These are phyloP conservation scores for Chelonus insularis DNA, from an alignment of 1,140 invertebrate species.

Conservation along the genomic window DNA sequence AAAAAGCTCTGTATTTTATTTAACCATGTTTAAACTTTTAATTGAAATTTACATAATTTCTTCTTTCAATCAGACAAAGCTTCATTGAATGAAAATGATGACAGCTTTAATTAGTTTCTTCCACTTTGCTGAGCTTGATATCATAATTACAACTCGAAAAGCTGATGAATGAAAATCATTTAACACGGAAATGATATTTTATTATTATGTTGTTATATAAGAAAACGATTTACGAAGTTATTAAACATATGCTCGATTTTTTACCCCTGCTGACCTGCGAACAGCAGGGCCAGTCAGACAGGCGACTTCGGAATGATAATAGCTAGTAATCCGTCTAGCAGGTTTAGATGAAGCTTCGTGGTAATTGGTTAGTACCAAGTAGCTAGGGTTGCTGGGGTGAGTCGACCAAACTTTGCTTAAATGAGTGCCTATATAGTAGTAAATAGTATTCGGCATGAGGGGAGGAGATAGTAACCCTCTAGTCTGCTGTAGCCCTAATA, in stretches of 20 bases:
- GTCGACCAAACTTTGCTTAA: slow-evolving; percentile 24
- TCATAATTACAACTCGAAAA: too few species aligned
- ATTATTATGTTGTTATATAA: background rate
- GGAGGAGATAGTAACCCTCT: slow-evolving; percentile 15
- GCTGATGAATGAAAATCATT: background rate
- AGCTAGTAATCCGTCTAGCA: slow-evolving; percentile 55
- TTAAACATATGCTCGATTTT: slow-evolving; percentile 50
- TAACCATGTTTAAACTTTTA: too few species aligned
- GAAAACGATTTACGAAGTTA: slow-evolving; percentile 40
- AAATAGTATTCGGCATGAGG: background rate
- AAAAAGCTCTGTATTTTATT: too few species aligned
- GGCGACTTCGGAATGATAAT: slow-evolving; percentile 54
- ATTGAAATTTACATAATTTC: too few species aligned
- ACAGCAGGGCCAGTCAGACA: too few species aligned
- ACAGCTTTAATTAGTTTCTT: too few species aligned
- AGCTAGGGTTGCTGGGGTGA: slow-evolving; percentile 40
- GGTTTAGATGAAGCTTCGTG: slow-evolving; percentile 35
- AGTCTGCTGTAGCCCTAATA: background rate
- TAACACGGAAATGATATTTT: background rate
- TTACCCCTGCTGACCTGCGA: slow-evolving; percentile 34
- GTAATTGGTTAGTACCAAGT: slow-evolving; percentile 34
- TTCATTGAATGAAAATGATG: too few species aligned
- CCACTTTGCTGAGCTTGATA: too few species aligned
- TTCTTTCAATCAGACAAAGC: too few species aligned
- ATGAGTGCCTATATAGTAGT: background rate